These are phyloP conservation scores for Synaphobranchus kaupii DNA, from an alignment of 2,797 vertebrate genomes.

Conservation along the genomic window DNA sequence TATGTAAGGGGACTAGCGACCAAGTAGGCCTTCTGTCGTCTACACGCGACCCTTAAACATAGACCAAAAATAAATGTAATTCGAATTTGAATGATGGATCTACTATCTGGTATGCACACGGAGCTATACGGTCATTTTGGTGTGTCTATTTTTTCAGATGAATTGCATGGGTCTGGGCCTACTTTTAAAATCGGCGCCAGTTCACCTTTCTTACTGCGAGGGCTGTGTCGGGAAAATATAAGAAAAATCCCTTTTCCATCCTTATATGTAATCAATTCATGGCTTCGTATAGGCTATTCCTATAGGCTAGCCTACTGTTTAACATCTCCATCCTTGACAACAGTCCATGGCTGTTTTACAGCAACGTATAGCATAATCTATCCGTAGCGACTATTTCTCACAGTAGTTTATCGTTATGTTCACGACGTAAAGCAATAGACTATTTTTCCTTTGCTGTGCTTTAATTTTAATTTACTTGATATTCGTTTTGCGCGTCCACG, in stretches of 20 bases:
- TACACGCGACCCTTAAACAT: not conserved
- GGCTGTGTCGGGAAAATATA: not conserved
- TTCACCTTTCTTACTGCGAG: not conserved
- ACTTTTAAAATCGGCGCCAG: not conserved
- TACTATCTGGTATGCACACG: too few relatives aligned
- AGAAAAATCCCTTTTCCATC: not conserved
- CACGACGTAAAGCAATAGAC: not conserved
- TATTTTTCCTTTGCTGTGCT: not conserved
- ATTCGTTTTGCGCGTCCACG: constrained; percentile 11
- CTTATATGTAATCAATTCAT: not conserved
- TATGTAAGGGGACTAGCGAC: not conserved
- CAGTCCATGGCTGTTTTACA: not conserved
- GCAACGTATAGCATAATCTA: not conserved
- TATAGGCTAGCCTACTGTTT: not conserved
- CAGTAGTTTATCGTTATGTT: not conserved
- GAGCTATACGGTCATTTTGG: not conserved
- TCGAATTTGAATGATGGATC: not conserved
- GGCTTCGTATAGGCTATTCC: not conserved
- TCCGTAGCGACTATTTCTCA: not conserved
- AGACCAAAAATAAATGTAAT: not conserved
- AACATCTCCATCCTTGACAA: not conserved
- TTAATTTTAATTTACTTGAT: not conserved
- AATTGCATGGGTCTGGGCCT: not conserved
- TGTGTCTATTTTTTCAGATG: not conserved
- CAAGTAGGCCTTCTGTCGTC: not conserved